Evolutionary conservation across 2,113 vertebrate genomes (phyloP).

Genomic region (Epinephelus lanceolatus): DNA sequence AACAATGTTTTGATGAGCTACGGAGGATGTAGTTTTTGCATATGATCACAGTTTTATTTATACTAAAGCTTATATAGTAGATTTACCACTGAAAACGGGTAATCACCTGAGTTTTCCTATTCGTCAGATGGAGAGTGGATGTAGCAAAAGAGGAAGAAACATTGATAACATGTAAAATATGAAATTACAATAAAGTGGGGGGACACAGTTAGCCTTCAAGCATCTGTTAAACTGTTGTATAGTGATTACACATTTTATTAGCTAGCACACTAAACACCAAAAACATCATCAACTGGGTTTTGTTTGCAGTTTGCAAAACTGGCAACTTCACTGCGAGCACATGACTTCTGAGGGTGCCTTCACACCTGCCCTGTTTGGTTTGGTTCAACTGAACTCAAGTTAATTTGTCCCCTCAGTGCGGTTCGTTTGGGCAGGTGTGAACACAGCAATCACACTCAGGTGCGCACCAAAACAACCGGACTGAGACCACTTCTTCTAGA

Average conservation of each 20-base stretch:
- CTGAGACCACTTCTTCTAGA: no score
- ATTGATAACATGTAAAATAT: constrained; percentile 59
- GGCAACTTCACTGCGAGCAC: neutral
- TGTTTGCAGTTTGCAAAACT: neutral
- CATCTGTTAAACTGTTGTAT: neutral
- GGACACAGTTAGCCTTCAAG: constrained; percentile 19
- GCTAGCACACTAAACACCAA: neutral
- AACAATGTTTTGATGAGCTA: neutral
- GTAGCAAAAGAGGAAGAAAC: constrained; percentile 64
- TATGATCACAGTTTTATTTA: constrained; percentile 60
- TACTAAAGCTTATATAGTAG: constrained; percentile 42
- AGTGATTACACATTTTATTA: neutral
- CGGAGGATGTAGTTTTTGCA: constrained; percentile 17
- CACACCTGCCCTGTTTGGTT: no score
- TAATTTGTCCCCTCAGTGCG: no score
- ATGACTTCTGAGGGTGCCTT: neutral
- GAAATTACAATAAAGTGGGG: constrained; percentile 15
- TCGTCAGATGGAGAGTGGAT: constrained; percentile 54
- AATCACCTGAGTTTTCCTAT: constrained; percentile 72
- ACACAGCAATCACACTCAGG: no score
- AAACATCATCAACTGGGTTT: neutral
- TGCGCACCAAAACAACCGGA: no score
- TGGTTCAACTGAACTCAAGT: no score
- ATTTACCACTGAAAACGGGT: constrained; percentile 65
- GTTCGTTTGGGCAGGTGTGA: no score